Evolutionary conservation across 2,888 invertebrate species (phyloP).

Genomic region (Ceratothoa steindachneri): DNA sequence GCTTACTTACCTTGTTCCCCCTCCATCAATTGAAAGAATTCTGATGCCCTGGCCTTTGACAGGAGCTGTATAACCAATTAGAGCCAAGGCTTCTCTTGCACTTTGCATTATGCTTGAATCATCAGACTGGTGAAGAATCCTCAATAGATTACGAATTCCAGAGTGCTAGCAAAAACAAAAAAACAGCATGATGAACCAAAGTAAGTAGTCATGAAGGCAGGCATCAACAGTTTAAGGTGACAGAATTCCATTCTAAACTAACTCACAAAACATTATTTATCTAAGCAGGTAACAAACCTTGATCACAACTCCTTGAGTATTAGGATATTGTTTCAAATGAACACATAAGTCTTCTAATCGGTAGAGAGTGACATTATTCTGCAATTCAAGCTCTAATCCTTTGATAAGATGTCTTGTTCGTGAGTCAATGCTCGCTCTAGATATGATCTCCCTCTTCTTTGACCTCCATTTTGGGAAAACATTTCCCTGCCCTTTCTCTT

Average conservation of each 20-base stretch:
- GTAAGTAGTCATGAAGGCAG: too few relatives aligned
- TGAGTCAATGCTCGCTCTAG: constrained; percentile 33
- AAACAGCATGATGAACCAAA: too few relatives aligned
- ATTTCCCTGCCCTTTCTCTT: not conserved
- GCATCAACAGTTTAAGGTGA: too few relatives aligned
- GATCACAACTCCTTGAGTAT: constrained; percentile 67
- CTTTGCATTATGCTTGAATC: constrained; percentile 53
- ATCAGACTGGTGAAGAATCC: constrained; percentile 51
- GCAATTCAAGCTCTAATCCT: constrained; percentile 55
- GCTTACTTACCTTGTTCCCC: constrained; percentile 64
- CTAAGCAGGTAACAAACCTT: constrained; percentile 59
- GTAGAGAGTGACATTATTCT: constrained; percentile 59
- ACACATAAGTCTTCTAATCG: constrained; percentile 66
- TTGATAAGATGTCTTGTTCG: constrained; percentile 51
- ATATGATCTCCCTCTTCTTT: constrained; percentile 27
- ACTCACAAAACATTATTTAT: too few relatives aligned
- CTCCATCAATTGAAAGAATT: constrained; percentile 82
- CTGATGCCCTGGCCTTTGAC: constrained; percentile 69
- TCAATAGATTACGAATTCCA: constrained; percentile 63
- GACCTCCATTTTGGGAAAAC: constrained; percentile 32
- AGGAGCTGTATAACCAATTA: constrained; percentile 68
- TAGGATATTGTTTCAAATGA: constrained; percentile 70
- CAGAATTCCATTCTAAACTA: too few relatives aligned
- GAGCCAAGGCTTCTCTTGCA: constrained; percentile 62
- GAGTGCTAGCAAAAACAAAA: too few relatives aligned